Base-by-base conservation (phyloP, 1,140 invertebrate genomes). In the Hypsibius dujardini region DNA sequence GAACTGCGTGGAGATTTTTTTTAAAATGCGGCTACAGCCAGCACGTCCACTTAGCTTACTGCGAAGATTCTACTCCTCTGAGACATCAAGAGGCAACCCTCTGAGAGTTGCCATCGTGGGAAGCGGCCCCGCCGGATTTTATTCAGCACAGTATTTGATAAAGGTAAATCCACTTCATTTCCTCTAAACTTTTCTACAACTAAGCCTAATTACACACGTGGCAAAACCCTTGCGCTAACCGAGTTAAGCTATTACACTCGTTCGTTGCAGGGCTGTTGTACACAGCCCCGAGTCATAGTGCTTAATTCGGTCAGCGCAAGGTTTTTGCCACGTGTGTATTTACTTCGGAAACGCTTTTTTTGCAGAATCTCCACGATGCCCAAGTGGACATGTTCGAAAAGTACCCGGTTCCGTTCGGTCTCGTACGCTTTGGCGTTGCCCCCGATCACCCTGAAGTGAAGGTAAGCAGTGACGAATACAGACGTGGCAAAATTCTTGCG, bases 371-470 rank as follows among this genome's bases (percentile, higher is more conserved):
- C n/a, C 7, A 56, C n/a, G 78, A 84, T 72, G 80, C 86, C 14
- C 79, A 81, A 74, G 86, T 99, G 70, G 95, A 98, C 81, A 88
- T 99, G 74, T 87, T 89, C 77, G 95, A 99, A 79, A 88, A 87
- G 79, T 81, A 95, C 47, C 94, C 95, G n/a, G 92, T 97, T 45
- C 95, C 95, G 40, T 98, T 92, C 85, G 95, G 95, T 67, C 83
- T 98, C 73, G 92, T 98, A 47, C 85, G 95, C 76, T 98, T 88
- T 84, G 95, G 95, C 47, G 94, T 98, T 46, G 95, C 95, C 70
- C 95, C 95, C 46, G 95, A 98, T 85, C 94, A 98, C 81, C 92
- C 91, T 71, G 92, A 97, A 83, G 93, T 97, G 1, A 98, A 97
- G 77, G 81, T 82, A 73, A 56, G 50, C n/a, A 12, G 50, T 56